A percentile compares a stretch with the other conserved stretches of the same genome.
Evolutionary conservation across 2,113 vertebrate genomes (phyloP).

Genomic region (Fukomys damarensis): DNA sequence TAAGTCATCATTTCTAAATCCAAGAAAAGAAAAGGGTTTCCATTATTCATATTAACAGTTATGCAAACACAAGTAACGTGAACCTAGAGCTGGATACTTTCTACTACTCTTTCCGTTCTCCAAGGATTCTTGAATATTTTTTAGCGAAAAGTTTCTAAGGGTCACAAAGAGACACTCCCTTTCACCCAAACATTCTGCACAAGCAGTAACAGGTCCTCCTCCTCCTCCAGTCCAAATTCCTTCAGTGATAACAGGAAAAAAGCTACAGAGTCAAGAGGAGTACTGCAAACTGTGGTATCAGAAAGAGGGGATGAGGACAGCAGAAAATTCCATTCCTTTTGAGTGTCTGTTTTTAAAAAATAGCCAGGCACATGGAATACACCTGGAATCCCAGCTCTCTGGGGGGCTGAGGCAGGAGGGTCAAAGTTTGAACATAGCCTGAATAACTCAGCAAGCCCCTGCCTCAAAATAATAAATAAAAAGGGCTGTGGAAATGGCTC

Average conservation of each 20-base stretch:
- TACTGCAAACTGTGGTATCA: neutral
- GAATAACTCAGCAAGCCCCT: neutral
- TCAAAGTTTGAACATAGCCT: neutral
- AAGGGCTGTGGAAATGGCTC: neutral
- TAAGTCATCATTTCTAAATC: constrained; percentile 23
- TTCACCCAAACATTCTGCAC: constrained; percentile 25
- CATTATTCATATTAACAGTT: neutral
- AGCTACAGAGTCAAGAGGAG: neutral
- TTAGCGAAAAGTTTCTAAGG: constrained; percentile 17
- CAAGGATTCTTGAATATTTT: neutral
- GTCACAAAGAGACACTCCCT: neutral
- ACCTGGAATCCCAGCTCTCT: neutral
- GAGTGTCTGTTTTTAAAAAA: neutral
- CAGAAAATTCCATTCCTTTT: neutral
- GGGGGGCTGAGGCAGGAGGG: neutral
- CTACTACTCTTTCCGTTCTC: neutral
- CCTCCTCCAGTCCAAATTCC: neutral
- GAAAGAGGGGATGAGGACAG: neutral
- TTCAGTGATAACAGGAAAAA: neutral
- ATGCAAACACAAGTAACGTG: constrained; percentile 9
- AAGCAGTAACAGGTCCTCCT: neutral
- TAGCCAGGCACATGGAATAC: neutral
- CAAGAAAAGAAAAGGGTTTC: neutral
- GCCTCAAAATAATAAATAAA: neutral
- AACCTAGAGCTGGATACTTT: neutral